Evolutionary conservation across 1,140 invertebrate species (phyloP).

Genomic region (Arion vulgaris): DNA sequence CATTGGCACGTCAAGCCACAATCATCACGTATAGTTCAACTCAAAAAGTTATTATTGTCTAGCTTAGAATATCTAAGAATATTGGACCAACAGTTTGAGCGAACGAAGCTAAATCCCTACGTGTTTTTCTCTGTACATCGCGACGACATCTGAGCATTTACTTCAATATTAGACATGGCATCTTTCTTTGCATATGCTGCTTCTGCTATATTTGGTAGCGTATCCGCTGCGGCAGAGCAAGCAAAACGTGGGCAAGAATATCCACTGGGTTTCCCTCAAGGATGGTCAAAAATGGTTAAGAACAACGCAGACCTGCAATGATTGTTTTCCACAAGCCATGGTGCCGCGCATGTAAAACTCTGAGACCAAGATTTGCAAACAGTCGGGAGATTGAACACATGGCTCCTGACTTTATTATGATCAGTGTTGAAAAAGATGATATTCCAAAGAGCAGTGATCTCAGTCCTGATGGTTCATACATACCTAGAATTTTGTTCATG

Average conservation of each 20-base stretch:
- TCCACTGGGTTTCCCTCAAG: conserved; percentile 17
- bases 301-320: conserved; percentile 13
- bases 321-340: conserved; percentile 28
- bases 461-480: conserved; percentile 24
- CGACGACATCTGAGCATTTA: neutral
- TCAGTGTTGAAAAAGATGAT: conserved; percentile 23
- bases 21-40: no score
- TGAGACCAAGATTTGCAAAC: conserved; percentile 25
- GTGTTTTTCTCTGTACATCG: no score
- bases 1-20: no score
- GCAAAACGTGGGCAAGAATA: conserved; percentile 22
- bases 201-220: conserved; percentile 11
- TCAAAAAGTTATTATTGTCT: no score
- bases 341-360: conserved; percentile 22
- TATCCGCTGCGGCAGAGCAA: conserved; percentile 19
- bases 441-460: conserved; percentile 9
- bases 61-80: no score
- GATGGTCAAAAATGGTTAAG: conserved; percentile 7
- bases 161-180: neutral
- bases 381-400: conserved; percentile 21
- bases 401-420: conserved; percentile 14
- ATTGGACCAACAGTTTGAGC: no score
- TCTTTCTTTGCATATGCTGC: neutral
- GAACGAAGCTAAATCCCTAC: no score
- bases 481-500: conserved; percentile 16